Conservation (phyloP, 2,113 vertebrate species). For the Tiliqua scincoides region DNA sequence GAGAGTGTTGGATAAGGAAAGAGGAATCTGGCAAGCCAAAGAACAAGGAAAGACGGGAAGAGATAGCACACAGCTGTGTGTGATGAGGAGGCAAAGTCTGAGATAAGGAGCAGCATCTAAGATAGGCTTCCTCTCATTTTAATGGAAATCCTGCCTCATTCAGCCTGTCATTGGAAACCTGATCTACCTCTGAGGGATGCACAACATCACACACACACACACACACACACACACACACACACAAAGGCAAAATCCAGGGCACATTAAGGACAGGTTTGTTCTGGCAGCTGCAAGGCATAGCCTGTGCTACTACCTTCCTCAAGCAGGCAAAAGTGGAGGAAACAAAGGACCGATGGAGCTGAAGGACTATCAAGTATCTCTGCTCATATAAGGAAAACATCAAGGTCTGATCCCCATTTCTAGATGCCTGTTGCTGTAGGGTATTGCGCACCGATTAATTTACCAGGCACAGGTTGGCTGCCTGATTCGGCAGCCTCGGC, state of each 20-base stretch:
- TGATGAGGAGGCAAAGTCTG: slow-evolving; percentile 26
- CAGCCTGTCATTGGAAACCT: slow-evolving; percentile 53
- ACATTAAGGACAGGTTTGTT: slow-evolving; percentile 50
- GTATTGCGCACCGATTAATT: too few species aligned
- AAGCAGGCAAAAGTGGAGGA: not conserved
- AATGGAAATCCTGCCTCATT: slow-evolving; percentile 61
- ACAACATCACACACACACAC: not conserved
- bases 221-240: not conserved
- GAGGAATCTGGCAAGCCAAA: slow-evolving; percentile 47
- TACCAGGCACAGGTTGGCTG: too few species aligned
- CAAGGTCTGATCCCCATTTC: not conserved
- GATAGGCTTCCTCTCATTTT: slow-evolving; percentile 2
- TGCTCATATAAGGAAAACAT: slow-evolving; percentile 24
- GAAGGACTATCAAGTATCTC: slow-evolving; percentile 21
- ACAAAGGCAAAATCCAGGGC: slow-evolving; percentile 1
- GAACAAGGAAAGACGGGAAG: slow-evolving; percentile 44
- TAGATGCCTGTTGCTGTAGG: too few species aligned
- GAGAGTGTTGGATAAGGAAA: slow-evolving; percentile 56
- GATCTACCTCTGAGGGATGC: slow-evolving; percentile 39
- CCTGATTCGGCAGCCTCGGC: too few species aligned
- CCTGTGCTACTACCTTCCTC: too few species aligned
- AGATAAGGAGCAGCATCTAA: slow-evolving; percentile 58
- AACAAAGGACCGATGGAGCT: slow-evolving; percentile 19
- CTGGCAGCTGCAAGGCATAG: not conserved
- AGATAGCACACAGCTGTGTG: slow-evolving; percentile 43